Conservation (phyloP, 2,888 invertebrate genomes). For the Bruchidius siliquastri region DNA sequence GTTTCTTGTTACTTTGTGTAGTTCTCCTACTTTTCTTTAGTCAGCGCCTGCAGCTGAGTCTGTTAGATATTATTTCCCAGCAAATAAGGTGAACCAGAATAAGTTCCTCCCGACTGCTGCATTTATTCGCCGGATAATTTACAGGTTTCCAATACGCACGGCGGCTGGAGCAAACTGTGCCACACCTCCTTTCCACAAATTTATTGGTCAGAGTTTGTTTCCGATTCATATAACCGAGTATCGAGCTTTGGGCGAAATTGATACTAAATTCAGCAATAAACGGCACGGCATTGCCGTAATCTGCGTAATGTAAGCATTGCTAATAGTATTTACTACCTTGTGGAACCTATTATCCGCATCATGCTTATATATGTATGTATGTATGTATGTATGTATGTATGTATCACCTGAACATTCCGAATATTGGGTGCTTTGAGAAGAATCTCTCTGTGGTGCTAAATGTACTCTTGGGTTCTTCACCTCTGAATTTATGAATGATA, state of each 20-base stretch:
- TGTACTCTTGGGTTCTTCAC: too few species aligned
- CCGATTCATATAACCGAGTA: neutral
- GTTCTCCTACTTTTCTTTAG: too few species aligned
- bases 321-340: conserved; percentile 38
- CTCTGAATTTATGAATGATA: too few species aligned
- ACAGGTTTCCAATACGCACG: neutral
- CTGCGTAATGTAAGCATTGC: conserved; percentile 27
- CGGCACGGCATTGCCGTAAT: conserved; percentile 3
- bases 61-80: neutral
- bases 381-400: too few species aligned
- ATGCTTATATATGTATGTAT: too few species aligned
- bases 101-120: neutral
- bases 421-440: too few species aligned
- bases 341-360: conserved; percentile 32
- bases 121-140: neutral
- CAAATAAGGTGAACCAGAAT: neutral
- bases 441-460: too few species aligned
- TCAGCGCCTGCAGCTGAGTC: too few species aligned
- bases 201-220: neutral
- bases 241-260: neutral
- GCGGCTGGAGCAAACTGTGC: neutral
- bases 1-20: too few species aligned
- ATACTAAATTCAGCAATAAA: neutral
- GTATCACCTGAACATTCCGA: too few species aligned
- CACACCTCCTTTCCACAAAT: neutral